Evolutionary conservation across 1,140 invertebrate species (phyloP).

Genomic region (Vanessa atalanta): DNA sequence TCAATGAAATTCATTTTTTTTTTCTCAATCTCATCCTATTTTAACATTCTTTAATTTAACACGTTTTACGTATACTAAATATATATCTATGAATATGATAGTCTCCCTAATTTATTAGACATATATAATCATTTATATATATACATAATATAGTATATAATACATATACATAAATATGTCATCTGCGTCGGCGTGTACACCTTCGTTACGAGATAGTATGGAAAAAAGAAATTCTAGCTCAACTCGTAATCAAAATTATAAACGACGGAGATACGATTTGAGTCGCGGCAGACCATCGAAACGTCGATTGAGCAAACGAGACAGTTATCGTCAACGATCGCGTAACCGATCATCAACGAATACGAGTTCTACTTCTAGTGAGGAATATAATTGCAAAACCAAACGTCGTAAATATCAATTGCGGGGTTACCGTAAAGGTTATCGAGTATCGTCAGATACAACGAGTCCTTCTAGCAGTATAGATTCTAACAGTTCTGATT

Average conservation of each 20-base stretch:
- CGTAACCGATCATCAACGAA: neutral
- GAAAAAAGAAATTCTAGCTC: neutral
- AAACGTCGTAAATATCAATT: slow-evolving; percentile 12
- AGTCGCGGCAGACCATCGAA: slow-evolving; percentile 6
- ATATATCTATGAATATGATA: too few species aligned
- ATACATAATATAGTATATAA: neutral
- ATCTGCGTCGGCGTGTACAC: neutral
- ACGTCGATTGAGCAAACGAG: neutral
- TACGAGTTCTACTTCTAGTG: neutral
- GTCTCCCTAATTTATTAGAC: too few species aligned
- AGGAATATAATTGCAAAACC: slow-evolving; percentile 1
- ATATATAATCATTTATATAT: too few species aligned
- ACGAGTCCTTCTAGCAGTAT: neutral
- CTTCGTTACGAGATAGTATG: neutral
- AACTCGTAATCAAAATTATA: neutral
- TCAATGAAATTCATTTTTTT: too few species aligned
- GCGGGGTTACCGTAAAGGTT: slow-evolving; percentile 2
- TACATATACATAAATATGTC: neutral
- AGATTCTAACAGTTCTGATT: neutral
- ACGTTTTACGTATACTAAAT: too few species aligned
- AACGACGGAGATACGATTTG: slow-evolving; percentile 1
- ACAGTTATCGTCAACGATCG: neutral
- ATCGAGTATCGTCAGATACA: neutral
- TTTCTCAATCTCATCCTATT: too few species aligned
- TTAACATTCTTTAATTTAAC: too few species aligned